Base-by-base conservation (phyloP, 2,797 vertebrate genomes). In the Iguana delicatissima region DNA sequence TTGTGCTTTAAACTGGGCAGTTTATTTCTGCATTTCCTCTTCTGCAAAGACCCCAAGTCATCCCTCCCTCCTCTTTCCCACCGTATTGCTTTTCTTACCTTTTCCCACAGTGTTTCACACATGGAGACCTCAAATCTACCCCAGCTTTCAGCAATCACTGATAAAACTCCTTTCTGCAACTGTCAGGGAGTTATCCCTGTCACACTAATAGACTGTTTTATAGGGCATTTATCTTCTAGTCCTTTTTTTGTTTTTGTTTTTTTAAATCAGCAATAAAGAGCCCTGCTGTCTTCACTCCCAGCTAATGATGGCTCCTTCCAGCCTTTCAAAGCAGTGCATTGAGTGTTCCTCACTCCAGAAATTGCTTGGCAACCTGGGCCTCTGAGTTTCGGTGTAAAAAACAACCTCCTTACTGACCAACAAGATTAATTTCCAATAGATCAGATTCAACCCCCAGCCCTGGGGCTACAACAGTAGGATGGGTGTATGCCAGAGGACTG, bases 281-380 rank as follows among this genome's bases (percentile, higher is more conserved):
- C n/a, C 32, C 80, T 89, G 50, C 91, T 92, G 91, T 92, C 91
- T 87, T 89, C 91, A 87, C 91, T 92, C 84, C 29, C 12, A 50
- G 80, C 35, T 89, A 89, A 87, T 13, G 73, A 84, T 77, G 69
- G 73, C 62, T 84, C 22, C 35, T 72, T 85, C 79, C 80, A 92
- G 50, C 62, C 46, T 62, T 57, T 35, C 16, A 9, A 4, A 5
- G 13, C 12, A 29, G 77, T 81, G 5, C 0, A 24, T 1, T n/a
- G n/a, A 79, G 46, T 46, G 22, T 77, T 69, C 88, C 52, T 42
- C 29, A 35, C 59, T 72, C 55, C 57, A 89, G 29, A 46, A 57
- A 86, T 42, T 18, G 50, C 50, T 89, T 79, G 26, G n/a, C 52
- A 46, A 74, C 69, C 69, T 74, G 12, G 20, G 29, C 20, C 59